These are phyloP conservation scores for Deilephila elpenor DNA, from an alignment of 2,888 invertebrate genomes.

Conservation along the genomic window DNA sequence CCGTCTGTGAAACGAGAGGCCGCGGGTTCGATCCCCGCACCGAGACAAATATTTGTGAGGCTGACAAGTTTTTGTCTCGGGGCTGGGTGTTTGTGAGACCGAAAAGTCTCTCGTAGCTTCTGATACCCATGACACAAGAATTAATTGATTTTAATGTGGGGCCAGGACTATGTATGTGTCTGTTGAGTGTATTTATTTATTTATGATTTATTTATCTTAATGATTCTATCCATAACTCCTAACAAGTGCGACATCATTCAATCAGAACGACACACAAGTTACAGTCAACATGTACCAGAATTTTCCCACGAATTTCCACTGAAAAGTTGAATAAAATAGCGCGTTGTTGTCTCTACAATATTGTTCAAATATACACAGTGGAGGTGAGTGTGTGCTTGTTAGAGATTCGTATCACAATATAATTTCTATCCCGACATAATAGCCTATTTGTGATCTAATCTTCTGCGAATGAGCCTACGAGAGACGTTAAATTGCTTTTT, in stretches of 20 bases:
- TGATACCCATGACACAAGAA: too few species aligned
- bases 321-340: background rate
- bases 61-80: too few species aligned
- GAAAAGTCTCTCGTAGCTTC: too few species aligned
- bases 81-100: too few species aligned
- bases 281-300: background rate
- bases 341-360: background rate
- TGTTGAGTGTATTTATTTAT: background rate
- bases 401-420: slow-evolving; percentile 16
- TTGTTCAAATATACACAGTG: background rate
- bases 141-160: too few species aligned
- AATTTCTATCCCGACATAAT: slow-evolving; percentile 21
- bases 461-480: slow-evolving; percentile 15
- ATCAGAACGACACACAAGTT: background rate
- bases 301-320: background rate
- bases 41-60: too few species aligned
- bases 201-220: background rate
- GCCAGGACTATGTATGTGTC: too few species aligned
- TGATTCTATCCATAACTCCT: background rate
- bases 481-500: slow-evolving; percentile 12
- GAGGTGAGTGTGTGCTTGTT: background rate
- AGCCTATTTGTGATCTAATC: slow-evolving; percentile 26
- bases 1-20: too few species aligned
- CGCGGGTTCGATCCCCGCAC: too few species aligned
- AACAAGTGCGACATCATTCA: background rate